Evolutionary conservation across 2,888 invertebrate genomes (phyloP).

Genomic region (Zygothrica quintamaculata): DNA sequence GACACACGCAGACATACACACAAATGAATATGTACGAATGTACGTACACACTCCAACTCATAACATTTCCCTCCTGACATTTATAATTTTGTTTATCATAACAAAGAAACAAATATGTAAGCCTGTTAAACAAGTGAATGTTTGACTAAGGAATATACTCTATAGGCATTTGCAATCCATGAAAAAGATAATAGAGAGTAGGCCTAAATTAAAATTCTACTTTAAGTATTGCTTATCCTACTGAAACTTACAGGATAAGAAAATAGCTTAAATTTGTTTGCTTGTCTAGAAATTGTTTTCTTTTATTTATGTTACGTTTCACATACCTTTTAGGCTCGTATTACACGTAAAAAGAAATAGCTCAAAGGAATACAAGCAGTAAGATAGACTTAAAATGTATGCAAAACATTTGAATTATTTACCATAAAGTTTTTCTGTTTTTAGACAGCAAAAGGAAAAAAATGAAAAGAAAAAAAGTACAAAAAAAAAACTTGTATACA

Average conservation of each 20-base stretch:
- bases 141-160: no score
- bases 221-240: no score
- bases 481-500: constrained; percentile 34
- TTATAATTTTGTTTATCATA: constrained; percentile 44
- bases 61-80: constrained; percentile 24
- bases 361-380: constrained; percentile 19
- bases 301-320: background rate
- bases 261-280: no score
- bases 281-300: background rate
- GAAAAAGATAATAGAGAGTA: no score
- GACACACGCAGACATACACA: constrained; percentile 6
- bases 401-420: constrained; percentile 65
- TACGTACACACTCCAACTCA: constrained; percentile 5
- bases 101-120: constrained; percentile 3
- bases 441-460: constrained; percentile 18
- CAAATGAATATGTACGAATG: constrained; percentile 2
- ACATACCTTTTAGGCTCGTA: background rate
- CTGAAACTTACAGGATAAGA: no score
- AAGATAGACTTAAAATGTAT: constrained; percentile 33
- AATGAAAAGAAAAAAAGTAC: constrained; percentile 13
- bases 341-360: constrained; percentile 14
- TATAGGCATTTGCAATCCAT: no score
- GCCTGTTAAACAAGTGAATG: no score
- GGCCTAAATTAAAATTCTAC: no score
- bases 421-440: constrained; percentile 58